These are phyloP conservation scores for Spondyliosoma cantharus DNA, from an alignment of 2,797 vertebrate genomes.

Conservation along the genomic window DNA sequence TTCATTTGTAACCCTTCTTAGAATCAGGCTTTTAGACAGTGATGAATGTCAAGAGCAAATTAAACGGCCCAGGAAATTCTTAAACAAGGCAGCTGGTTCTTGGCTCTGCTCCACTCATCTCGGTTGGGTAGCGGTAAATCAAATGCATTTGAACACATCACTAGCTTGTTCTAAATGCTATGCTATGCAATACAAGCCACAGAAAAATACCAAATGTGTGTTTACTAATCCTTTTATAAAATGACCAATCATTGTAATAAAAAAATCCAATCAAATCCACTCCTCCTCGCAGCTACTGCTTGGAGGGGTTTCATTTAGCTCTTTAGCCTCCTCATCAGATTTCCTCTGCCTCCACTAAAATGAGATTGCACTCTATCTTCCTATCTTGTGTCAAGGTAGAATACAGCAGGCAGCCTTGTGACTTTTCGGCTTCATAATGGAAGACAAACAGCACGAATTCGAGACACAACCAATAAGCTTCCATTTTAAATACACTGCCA, in stretches of 20 bases:
- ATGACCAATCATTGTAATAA: constrained; percentile 47
- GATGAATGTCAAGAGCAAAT: constrained; percentile 64
- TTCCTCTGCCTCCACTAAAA: constrained; percentile 62
- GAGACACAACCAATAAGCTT: constrained; percentile 68
- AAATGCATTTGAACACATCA: constrained; percentile 46
- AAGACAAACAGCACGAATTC: constrained; percentile 62
- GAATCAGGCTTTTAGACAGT: constrained; percentile 63
- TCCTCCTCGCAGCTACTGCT: constrained; percentile 34
- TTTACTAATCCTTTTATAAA: constrained; percentile 44
- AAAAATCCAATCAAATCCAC: constrained; percentile 34
- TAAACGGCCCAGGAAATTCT: constrained; percentile 58
- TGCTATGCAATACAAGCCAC: background rate
- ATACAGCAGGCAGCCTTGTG: constrained; percentile 49
- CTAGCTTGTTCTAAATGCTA: constrained; percentile 26
- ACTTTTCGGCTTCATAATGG: constrained; percentile 67
- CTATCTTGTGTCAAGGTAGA: constrained; percentile 62
- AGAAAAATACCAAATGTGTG: constrained; percentile 20
- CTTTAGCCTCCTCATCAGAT: constrained; percentile 53
- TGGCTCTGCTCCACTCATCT: constrained; percentile 45
- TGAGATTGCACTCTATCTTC: constrained; percentile 67
- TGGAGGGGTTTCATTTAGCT: constrained; percentile 66
- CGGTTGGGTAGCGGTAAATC: constrained; percentile 28
- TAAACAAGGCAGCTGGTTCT: constrained; percentile 57
- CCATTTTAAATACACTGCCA: constrained; percentile 72
- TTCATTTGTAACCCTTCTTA: constrained; percentile 63